A percentile compares a stretch with the other conserved stretches of the same genome.
Evolutionary conservation across 2,888 invertebrate species (phyloP).

Genomic region (Ypsolopha scabrella): DNA sequence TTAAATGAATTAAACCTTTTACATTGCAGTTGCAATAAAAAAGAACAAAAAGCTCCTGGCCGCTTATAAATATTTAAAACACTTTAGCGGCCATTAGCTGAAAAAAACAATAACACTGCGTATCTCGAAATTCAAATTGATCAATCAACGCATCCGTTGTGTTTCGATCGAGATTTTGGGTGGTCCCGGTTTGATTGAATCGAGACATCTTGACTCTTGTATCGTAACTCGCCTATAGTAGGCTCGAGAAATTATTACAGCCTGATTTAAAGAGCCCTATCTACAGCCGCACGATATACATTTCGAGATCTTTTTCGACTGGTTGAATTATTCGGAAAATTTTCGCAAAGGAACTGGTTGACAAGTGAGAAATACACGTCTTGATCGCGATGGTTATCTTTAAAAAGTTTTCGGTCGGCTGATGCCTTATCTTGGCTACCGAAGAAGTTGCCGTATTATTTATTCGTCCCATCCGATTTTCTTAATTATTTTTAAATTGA

Average conservation of each 20-base stretch:
- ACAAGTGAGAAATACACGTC: background rate
- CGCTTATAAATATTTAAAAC: conserved; percentile 1
- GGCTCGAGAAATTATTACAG: too few relatives aligned
- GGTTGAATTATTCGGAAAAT: too few relatives aligned
- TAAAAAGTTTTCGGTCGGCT: background rate
- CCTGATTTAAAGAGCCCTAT: too few relatives aligned
- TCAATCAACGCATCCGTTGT: conserved; percentile 16
- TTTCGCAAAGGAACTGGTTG: background rate
- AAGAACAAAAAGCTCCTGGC: conserved; percentile 2
- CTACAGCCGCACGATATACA: too few relatives aligned
- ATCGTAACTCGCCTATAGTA: background rate
- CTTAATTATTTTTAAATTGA: too few relatives aligned
- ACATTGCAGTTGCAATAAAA: too few relatives aligned
- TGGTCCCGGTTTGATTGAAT: conserved; percentile 20
- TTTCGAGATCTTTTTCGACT: too few relatives aligned
- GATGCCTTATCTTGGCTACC: background rate
- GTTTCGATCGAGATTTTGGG: conserved; percentile 22
- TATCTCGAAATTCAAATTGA: conserved; percentile 10
- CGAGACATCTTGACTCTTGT: background rate
- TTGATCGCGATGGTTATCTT: background rate
- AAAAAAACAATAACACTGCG: conserved; percentile 2
- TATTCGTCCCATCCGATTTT: too few relatives aligned
- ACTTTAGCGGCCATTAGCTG: conserved; percentile 3
- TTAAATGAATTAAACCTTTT: too few relatives aligned
- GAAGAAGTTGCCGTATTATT: background rate